Percentiles rank a stretch among this genome's conserved stretches.
Conservation (phyloP, 2,888 invertebrate species). For the Mythimna loreyi region DNA sequence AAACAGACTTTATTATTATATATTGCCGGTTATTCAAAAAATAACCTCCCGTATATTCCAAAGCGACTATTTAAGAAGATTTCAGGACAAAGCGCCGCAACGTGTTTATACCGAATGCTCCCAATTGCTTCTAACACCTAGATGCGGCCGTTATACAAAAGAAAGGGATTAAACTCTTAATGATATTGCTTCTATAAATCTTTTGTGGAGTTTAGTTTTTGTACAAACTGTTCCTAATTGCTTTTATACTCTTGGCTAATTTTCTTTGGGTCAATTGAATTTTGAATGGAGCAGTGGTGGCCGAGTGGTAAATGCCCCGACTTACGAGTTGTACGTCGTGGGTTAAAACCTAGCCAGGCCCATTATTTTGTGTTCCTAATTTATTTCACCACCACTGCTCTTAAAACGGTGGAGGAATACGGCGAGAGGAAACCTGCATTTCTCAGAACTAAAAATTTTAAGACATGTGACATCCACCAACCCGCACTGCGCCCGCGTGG, state of each 20-base stretch:
- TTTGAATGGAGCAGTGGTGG: no score
- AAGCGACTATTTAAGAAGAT: constrained; percentile 60
- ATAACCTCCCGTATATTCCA: constrained; percentile 27
- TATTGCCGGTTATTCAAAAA: not conserved
- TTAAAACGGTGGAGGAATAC: no score
- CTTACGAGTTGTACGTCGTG: no score
- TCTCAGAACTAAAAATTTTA: no score
- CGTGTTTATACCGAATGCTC: constrained; percentile 48
- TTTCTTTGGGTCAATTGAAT: not conserved
- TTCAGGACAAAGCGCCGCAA: constrained; percentile 48
- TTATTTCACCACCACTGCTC: no score
- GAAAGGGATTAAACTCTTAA: constrained; percentile 49
- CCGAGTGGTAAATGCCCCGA: no score
- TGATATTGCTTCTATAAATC: constrained; percentile 34
- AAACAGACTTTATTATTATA: no score
- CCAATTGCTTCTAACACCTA: constrained; percentile 55
- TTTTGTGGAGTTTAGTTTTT: constrained; percentile 20
- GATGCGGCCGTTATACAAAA: constrained; percentile 43
- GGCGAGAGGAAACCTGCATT: no score
- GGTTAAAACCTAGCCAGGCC: no score
- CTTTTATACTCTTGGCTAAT: not conserved
- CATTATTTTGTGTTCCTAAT: no score
- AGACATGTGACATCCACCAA: no score
- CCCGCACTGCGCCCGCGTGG: no score
- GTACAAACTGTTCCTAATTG: not conserved